Evolutionary conservation across 1,140 invertebrate genomes (phyloP).

Genomic region (Ooceraea biroi): DNA sequence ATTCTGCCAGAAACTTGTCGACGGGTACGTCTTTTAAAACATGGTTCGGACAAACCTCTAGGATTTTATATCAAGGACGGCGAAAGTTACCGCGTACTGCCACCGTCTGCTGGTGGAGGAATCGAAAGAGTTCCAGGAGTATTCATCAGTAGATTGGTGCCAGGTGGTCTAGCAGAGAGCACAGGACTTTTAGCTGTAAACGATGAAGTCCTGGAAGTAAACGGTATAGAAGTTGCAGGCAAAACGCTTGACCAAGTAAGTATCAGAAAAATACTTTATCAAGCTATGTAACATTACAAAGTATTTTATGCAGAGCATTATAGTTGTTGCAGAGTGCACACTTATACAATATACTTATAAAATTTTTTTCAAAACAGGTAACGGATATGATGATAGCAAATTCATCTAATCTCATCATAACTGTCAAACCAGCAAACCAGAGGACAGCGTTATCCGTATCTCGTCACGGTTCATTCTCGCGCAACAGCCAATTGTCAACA

Average conservation of each 20-base stretch:
- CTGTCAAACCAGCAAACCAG: constrained; percentile 98
- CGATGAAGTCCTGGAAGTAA: constrained; percentile 99
- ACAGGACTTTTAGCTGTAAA: constrained; percentile 99
- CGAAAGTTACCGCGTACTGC: constrained; percentile 93
- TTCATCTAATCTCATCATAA: constrained; percentile 99
- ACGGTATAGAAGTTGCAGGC: constrained; percentile 99
- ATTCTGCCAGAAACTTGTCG: constrained; percentile 99
- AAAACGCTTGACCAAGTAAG: constrained; percentile 98
- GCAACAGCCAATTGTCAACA: constrained; percentile 92
- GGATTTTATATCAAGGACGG: constrained; percentile 99
- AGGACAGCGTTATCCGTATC: constrained; percentile 89
- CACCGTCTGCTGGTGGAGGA: constrained; percentile 90
- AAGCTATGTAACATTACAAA: neutral
- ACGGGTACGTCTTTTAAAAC: constrained; percentile 97
- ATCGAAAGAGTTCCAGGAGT: constrained; percentile 97
- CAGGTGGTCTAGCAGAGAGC: constrained; percentile 95
- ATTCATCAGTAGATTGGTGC: constrained; percentile 97
- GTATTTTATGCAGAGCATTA: no score
- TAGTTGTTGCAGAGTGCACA: neutral
- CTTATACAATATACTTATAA: neutral
- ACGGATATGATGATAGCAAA: constrained; percentile 99
- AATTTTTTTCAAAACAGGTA: constrained; percentile 91
- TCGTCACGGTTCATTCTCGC: constrained; percentile 91
- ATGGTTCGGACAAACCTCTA: constrained; percentile 98
- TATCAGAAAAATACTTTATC: neutral